Conservation (phyloP, 1,140 invertebrate species). For the Nebria ingens region DNA sequence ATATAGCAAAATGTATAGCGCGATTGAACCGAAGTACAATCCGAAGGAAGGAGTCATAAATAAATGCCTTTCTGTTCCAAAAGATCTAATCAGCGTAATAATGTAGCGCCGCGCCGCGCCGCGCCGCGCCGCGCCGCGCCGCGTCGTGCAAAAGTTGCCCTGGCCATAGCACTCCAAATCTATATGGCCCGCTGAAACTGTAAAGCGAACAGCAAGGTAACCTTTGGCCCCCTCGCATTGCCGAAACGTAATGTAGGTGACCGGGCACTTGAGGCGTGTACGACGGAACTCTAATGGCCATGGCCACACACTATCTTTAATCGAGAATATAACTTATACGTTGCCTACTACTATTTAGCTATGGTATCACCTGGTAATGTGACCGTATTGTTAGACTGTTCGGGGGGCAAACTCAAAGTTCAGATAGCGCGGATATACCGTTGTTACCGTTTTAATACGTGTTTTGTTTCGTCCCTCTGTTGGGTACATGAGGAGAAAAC, state of each 20-base stretch:
- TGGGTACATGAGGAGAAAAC: neutral
- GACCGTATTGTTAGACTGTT: slow-evolving; percentile 7
- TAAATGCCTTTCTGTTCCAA: slow-evolving; percentile 8
- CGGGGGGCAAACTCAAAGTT: neutral
- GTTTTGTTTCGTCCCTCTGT: neutral
- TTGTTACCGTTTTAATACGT: neutral
- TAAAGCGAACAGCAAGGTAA: too few relatives aligned
- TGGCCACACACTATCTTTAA: slow-evolving; percentile 3
- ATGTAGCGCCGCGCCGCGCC: too few relatives aligned
- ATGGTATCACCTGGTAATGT: slow-evolving; percentile 4
- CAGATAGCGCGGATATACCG: neutral
- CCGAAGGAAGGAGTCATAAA: neutral
- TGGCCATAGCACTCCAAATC: too few relatives aligned
- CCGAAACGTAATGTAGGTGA: neutral
- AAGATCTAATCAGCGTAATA: slow-evolving; percentile 8
- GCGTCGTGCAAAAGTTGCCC: too few relatives aligned
- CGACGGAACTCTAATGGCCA: neutral
- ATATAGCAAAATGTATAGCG: too few relatives aligned
- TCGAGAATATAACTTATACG: slow-evolving; percentile 1
- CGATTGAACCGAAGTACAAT: neutral
- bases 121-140: too few relatives aligned
- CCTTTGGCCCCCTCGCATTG: too few relatives aligned
- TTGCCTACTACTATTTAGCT: neutral
- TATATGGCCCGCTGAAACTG: too few relatives aligned
- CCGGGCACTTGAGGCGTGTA: neutral